A percentile compares a stretch with the other conserved stretches of the same genome.
These are phyloP conservation scores for Drosophila prostipennis DNA, from an alignment of 2,888 invertebrate genomes.

Conservation along the genomic window DNA sequence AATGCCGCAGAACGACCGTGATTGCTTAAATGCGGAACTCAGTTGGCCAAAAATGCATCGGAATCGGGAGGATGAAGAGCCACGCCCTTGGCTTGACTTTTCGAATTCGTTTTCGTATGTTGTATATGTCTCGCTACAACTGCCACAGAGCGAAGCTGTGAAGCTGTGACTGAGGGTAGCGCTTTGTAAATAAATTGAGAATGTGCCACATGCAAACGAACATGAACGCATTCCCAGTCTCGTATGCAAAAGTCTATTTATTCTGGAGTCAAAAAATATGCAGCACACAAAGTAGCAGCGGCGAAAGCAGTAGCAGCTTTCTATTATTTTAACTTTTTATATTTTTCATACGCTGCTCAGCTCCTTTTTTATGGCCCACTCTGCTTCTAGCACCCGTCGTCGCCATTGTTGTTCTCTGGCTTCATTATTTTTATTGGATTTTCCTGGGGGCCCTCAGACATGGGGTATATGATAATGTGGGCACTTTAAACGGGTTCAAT, in stretches of 20 bases:
- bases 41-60: constrained; percentile 20
- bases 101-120: background rate
- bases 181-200: constrained; percentile 80
- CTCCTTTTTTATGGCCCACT: constrained; percentile 60
- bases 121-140: constrained; percentile 14
- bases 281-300: constrained; percentile 55
- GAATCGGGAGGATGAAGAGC: constrained; percentile 5
- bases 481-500: constrained; percentile 63
- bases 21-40: constrained; percentile 29
- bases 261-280: constrained; percentile 74
- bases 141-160: constrained; percentile 37
- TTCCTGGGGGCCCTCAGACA: constrained; percentile 35
- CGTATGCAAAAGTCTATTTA: constrained; percentile 76
- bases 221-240: constrained; percentile 16
- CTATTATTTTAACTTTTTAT: constrained; percentile 70
- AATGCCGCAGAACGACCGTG: constrained; percentile 8
- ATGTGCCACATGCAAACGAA: constrained; percentile 59
- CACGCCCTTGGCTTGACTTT: constrained; percentile 28
- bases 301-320: constrained; percentile 55
- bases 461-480: constrained; percentile 72
- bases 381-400: constrained; percentile 3
- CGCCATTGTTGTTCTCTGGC: constrained; percentile 48
- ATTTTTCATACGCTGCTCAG: constrained; percentile 45
- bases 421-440: constrained; percentile 78
- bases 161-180: constrained; percentile 51